A percentile compares a stretch with the other conserved stretches of the same genome.
phyloP scores from a whole-genome alignment of 2,888 invertebrate genomes.

The Trilocha varians region DNA sequence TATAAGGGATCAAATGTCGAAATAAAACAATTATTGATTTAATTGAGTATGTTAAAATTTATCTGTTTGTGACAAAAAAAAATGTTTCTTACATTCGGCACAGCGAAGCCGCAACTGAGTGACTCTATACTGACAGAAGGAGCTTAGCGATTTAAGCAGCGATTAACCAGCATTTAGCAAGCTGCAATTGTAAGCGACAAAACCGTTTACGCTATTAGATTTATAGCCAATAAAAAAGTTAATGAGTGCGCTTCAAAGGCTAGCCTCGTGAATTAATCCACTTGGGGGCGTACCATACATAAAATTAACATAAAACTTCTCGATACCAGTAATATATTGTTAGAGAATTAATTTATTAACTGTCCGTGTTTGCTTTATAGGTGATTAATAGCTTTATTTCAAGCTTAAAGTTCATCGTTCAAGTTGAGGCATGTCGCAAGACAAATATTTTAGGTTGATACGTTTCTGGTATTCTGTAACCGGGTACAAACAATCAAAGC shows the following conservation, averaged over 20 bases:
- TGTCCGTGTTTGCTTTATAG: constrained; percentile 34
- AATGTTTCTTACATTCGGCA: constrained; percentile 9
- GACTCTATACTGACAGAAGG: constrained; percentile 10
- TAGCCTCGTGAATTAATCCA: constrained; percentile 39
- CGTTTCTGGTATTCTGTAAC: constrained; percentile 12
- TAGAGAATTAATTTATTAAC: constrained; percentile 46
- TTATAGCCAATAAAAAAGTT: constrained; percentile 55
- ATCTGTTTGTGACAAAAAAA: no score
- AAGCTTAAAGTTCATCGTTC: constrained; percentile 16
- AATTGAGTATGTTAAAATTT: no score
- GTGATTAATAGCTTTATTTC: constrained; percentile 36
- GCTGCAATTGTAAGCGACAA: constrained; percentile 30
- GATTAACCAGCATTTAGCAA: constrained; percentile 32
- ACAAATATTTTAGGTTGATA: constrained; percentile 13
- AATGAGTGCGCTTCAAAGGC: constrained; percentile 38
- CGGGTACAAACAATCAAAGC: constrained; percentile 48
- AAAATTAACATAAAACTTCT: constrained; percentile 62
- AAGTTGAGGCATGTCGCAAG: neutral
- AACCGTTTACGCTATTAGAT: constrained; percentile 43
- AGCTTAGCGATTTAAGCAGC: constrained; percentile 25
- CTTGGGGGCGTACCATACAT: constrained; percentile 48
- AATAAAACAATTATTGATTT: no score
- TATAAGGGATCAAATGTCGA: neutral
- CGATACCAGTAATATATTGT: constrained; percentile 51
- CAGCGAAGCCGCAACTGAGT: constrained; percentile 8